Base-by-base conservation (phyloP, 2,113 vertebrate species). In the Cephalophus harveyi region DNA sequence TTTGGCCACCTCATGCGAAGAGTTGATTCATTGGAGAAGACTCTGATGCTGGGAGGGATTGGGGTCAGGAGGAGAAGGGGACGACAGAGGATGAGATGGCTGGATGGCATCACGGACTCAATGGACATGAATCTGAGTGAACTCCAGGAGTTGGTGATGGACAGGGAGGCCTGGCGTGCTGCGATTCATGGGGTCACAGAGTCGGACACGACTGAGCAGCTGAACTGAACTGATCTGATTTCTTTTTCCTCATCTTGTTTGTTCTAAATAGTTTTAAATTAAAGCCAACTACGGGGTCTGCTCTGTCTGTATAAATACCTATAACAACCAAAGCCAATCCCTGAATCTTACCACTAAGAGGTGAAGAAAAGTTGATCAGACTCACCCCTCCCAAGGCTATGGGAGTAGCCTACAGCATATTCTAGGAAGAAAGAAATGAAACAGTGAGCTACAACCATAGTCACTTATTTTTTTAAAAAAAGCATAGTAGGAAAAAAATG, bases 221-320 rank as follows among this genome's bases (percentile, higher is more conserved):
- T 59, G 57, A 59, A 59, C 10, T 54, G 52, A 54, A 17, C 52
- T 57, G 55, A 57, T 27, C 57, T 59, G 57, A 59, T 92, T 96
- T 86, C 25, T 90, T 96, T 87, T 64, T 87, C 23, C 55, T 97
- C 87, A 97, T 97, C 81, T 71, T 84, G 17, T 59, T 96, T 52
- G n/a, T 8, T 25, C 46, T 60, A 87, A 87, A 79, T 43, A 43
- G 84, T 81, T 94, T 96, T 60, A 95, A 28, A 86, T 74, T 13
- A 67, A 92, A 97, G 17, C 43, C 50, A 74, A 85, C 74, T 67
- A 67, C 6, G 7, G 50, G 30, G 9, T 23, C 64, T n/a, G 40
- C 40, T 67, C 33, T 33, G n/a, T 54, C 10, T 81, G 50, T 79
- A 78, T 93, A 10, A 81, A 90, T 89, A 76, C 71, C 9, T 43